phyloP scores from a whole-genome alignment of 2,797 vertebrate genomes.

The Eulemur albifrons region DNA sequence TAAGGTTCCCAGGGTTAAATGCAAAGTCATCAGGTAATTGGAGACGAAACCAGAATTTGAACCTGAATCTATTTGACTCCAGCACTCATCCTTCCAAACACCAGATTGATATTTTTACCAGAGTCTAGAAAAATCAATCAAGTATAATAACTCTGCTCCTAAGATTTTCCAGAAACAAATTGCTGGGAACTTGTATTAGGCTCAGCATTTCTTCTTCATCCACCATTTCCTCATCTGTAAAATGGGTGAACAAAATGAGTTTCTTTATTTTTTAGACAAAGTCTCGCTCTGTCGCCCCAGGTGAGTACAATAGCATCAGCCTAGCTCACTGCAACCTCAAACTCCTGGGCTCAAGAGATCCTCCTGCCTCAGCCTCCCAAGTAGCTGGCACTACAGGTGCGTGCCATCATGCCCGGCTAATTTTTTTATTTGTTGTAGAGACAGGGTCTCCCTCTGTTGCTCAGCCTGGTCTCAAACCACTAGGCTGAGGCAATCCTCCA shows the following conservation, averaged over 20 bases:
- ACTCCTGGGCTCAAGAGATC: too few relatives aligned
- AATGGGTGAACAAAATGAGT: neutral
- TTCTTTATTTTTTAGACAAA: too few relatives aligned
- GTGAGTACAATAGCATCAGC: too few relatives aligned
- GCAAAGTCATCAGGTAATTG: neutral
- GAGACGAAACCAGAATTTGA: neutral
- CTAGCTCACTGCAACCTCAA: too few relatives aligned
- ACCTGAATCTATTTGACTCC: neutral
- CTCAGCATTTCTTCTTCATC: constrained; percentile 5
- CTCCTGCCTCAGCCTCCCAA: too few relatives aligned
- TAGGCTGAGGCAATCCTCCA: too few relatives aligned
- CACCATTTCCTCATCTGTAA: neutral
- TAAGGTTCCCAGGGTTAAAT: neutral
- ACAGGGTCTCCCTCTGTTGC: too few relatives aligned
- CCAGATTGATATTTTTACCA: neutral
- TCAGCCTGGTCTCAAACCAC: too few relatives aligned
- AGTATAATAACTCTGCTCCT: neutral
- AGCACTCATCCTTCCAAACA: neutral
- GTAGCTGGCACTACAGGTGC: too few relatives aligned
- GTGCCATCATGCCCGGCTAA: too few relatives aligned
- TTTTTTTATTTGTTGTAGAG: too few relatives aligned
- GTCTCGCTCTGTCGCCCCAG: too few relatives aligned
- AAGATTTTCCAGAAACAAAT: constrained; percentile 6
- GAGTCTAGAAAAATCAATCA: neutral
- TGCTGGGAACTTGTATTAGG: neutral